Percentiles rank a stretch among this genome's conserved stretches.
Evolutionary conservation across 1,140 invertebrate species (phyloP).

Genomic region (Solenopsis fugax): DNA sequence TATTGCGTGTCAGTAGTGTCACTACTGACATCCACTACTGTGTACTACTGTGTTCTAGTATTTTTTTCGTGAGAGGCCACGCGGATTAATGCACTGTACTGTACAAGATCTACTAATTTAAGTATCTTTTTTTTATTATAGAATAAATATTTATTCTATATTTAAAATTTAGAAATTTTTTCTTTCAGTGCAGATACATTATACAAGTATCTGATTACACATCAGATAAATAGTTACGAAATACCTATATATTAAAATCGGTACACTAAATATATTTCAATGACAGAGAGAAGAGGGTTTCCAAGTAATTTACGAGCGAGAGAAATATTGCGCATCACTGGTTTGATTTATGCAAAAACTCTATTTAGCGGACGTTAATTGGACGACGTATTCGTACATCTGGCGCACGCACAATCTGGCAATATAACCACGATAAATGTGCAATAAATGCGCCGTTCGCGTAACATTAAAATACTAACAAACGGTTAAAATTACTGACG

Average conservation of each 20-base stretch:
- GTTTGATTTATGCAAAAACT: constrained; percentile 35
- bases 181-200: too few species aligned
- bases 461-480: constrained; percentile 28
- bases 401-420: constrained; percentile 4
- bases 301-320: constrained; percentile 5
- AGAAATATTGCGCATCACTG: not conserved
- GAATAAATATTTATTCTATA: too few species aligned
- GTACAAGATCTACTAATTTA: too few species aligned
- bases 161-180: too few species aligned
- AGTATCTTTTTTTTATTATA: too few species aligned
- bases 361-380: constrained; percentile 39
- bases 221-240: not conserved
- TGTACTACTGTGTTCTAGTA: too few species aligned
- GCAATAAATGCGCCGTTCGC: constrained; percentile 5
- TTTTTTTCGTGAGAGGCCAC: too few species aligned
- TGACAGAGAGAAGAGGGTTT: not conserved
- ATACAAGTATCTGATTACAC: not conserved
- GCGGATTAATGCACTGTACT: too few species aligned
- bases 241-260: not conserved
- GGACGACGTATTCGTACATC: constrained; percentile 22
- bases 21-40: too few species aligned
- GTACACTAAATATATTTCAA: not conserved
- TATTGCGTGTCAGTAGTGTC: too few species aligned
- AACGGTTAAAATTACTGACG: constrained; percentile 30
- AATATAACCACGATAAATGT: constrained; percentile 20